Evolutionary conservation across 2,888 invertebrate species (phyloP).

Genomic region (Tachina lurida): DNA sequence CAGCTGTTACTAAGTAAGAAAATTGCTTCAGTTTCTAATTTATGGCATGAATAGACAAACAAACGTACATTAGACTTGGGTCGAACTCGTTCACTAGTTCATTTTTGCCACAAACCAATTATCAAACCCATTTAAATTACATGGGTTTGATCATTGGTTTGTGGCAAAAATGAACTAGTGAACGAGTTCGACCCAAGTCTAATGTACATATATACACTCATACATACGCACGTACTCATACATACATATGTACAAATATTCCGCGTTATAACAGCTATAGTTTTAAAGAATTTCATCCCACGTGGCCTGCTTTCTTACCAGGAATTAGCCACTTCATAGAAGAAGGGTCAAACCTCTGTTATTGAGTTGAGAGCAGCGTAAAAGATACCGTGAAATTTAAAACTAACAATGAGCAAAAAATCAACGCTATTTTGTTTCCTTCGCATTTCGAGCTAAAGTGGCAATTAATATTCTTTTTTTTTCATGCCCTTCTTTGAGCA

Average conservation of each 20-base stretch:
- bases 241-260: background rate
- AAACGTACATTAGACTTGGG: too few species aligned
- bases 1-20: too few species aligned
- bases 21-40: background rate
- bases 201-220: too few species aligned
- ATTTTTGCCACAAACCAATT: too few species aligned
- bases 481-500: slow-evolving; percentile 14
- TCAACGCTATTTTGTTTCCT: slow-evolving; percentile 42
- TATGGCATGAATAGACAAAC: background rate
- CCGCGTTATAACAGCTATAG: background rate
- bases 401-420: slow-evolving; percentile 2
- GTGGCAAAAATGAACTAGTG: too few species aligned
- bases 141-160: too few species aligned
- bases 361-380: background rate
- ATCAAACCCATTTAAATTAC: too few species aligned
- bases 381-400: background rate
- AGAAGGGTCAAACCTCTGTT: slow-evolving; percentile 8
- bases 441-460: slow-evolving; percentile 54
- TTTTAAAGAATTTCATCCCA: background rate
- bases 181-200: too few species aligned
- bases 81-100: too few species aligned
- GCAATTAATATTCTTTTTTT: slow-evolving; percentile 54
- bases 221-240: background rate
- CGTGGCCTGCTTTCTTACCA: background rate
- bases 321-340: background rate